These are phyloP conservation scores for Andricus quercusramuli DNA, from an alignment of 2,888 invertebrate species.

Conservation along the genomic window DNA sequence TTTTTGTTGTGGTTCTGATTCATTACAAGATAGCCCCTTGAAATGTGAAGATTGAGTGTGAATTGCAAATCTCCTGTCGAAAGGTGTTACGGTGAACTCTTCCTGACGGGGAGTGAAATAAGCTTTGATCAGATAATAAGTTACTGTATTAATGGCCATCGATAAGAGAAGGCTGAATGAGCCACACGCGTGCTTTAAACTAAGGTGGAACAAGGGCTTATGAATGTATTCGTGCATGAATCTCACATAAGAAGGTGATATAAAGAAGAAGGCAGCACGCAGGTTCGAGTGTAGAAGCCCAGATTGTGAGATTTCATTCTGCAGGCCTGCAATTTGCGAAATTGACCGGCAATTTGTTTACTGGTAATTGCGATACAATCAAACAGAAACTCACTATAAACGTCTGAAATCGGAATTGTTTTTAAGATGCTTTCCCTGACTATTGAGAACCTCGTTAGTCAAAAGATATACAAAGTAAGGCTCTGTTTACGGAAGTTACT, in stretches of 20 bases:
- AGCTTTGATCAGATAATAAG: slow-evolving; percentile 4
- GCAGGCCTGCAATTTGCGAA: slow-evolving; percentile 72
- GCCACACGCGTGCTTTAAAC: neutral
- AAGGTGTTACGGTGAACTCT: neutral
- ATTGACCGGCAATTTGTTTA: slow-evolving; percentile 74
- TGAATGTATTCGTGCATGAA: neutral
- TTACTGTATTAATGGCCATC: slow-evolving; percentile 6
- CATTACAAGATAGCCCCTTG: neutral
- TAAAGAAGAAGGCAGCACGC: neutral
- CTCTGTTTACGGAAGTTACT: neutral
- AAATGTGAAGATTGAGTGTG: neutral
- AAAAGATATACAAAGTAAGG: neutral
- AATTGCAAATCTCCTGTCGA: neutral
- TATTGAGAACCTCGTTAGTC: neutral
- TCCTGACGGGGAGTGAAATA: neutral
- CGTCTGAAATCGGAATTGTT: slow-evolving; percentile 1
- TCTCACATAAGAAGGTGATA: neutral
- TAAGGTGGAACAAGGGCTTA: neutral
- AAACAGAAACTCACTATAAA: slow-evolving; percentile 50
- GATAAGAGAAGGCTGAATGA: slow-evolving; percentile 9
- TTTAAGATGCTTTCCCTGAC: neutral
- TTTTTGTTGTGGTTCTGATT: too few relatives aligned
- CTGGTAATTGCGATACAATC: slow-evolving; percentile 72
- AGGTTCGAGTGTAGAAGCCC: slow-evolving; percentile 53
- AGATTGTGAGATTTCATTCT: slow-evolving; percentile 73